Conservation (phyloP, 2,113 vertebrate genomes). For the Grus americana region DNA sequence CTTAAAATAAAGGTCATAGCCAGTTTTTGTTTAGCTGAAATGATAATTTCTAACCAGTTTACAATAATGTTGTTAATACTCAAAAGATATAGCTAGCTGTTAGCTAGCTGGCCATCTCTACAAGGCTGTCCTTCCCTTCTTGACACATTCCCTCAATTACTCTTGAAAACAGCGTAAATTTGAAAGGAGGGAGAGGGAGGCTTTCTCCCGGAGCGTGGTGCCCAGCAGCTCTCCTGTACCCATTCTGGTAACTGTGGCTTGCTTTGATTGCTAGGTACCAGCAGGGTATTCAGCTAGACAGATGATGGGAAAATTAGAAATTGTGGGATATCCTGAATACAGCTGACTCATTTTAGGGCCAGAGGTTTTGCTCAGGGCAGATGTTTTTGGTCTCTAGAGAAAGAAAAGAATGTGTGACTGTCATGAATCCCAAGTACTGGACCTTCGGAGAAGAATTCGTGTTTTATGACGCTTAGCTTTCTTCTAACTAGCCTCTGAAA, state of each 20-base stretch:
- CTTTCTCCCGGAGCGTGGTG: fast-evolving
- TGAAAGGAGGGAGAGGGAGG: background rate
- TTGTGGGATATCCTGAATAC: background rate
- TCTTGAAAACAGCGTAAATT: background rate
- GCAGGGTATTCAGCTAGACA: background rate
- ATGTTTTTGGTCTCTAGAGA: background rate
- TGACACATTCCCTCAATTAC: background rate
- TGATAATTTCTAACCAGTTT: background rate
- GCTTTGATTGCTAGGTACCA: background rate
- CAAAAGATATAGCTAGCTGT: background rate
- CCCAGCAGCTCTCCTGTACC: background rate
- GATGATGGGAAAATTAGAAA: background rate
- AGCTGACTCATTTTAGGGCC: background rate
- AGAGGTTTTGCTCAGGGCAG: background rate
- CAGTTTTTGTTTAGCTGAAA: background rate
- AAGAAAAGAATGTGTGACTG: background rate
- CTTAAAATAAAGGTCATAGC: background rate
- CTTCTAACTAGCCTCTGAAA: background rate
- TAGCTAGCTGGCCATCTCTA: background rate
- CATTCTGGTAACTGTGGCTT: background rate
- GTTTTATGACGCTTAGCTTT: background rate
- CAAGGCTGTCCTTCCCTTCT: background rate
- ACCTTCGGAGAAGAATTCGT: background rate
- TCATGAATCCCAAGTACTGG: background rate
- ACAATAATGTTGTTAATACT: background rate